Evolutionary conservation across 2,888 invertebrate species (phyloP).

Genomic region (Agonopterix heracliana): DNA sequence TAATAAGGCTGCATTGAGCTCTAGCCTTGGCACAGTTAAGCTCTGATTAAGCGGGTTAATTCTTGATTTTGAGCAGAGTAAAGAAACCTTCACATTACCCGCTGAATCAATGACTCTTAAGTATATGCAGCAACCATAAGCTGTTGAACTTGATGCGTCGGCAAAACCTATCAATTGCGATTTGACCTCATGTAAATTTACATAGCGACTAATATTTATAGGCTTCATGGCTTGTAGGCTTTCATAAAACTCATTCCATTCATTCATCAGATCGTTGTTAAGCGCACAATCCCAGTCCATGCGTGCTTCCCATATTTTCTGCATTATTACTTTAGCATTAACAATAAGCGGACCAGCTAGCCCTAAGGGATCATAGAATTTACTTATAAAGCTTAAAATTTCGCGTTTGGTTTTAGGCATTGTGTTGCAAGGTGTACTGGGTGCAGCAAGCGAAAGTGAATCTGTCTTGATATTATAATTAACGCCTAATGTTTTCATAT

Average conservation of each 20-base stretch:
- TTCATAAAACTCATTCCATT: not conserved
- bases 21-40: too few species aligned
- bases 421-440: not conserved
- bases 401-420: not conserved
- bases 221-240: not conserved
- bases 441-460: not conserved
- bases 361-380: slow-evolving; percentile 2
- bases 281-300: slow-evolving; percentile 1
- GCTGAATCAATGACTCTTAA: too few species aligned
- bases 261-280: not conserved
- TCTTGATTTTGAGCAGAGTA: not conserved
- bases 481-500: not conserved
- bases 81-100: too few species aligned
- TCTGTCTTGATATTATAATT: not conserved
- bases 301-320: not conserved
- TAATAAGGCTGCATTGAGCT: too few species aligned
- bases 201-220: not conserved
- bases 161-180: too few species aligned
- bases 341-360: slow-evolving; percentile 1
- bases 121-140: too few species aligned
- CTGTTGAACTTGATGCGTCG: too few species aligned
- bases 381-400: slow-evolving; percentile 1
- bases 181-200: not conserved
- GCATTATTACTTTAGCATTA: not conserved
- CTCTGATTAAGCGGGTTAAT: too few species aligned